These are phyloP conservation scores for Nebria ingens DNA, from an alignment of 1,140 invertebrate species.

Conservation along the genomic window DNA sequence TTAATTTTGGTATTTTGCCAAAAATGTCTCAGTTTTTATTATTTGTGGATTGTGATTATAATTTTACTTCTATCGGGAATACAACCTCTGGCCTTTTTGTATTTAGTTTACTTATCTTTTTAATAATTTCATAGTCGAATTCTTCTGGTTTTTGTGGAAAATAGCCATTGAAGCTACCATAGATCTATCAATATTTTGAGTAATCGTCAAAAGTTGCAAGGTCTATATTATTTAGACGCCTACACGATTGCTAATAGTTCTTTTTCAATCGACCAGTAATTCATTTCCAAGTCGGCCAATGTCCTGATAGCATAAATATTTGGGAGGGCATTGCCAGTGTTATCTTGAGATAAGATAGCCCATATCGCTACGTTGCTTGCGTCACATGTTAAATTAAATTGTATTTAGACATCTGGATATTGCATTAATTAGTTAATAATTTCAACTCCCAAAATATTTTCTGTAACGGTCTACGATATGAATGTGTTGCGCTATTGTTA, in stretches of 20 bases:
- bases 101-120: no score
- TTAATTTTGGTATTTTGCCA: no score
- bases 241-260: not conserved
- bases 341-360: not conserved
- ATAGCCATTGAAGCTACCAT: not conserved
- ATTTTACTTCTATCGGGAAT: no score
- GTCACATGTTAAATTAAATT: not conserved
- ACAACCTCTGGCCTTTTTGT: no score
- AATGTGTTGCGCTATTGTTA: no score
- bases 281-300: not conserved
- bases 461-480: no score
- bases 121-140: no score
- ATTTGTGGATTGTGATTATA: no score
- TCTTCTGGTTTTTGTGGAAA: no score
- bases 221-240: not conserved
- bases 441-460: no score
- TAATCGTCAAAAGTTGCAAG: not conserved
- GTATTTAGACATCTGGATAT: not conserved
- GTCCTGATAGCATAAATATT: not conserved
- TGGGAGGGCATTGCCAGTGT: not conserved
- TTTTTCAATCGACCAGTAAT: not conserved
- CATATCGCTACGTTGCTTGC: not conserved
- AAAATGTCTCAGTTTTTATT: no score
- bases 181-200: not conserved
- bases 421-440: no score